Percentiles rank a stretch among this genome's conserved stretches.
Conservation (phyloP, 2,888 invertebrate species). For the Drosophila meridionalis region DNA sequence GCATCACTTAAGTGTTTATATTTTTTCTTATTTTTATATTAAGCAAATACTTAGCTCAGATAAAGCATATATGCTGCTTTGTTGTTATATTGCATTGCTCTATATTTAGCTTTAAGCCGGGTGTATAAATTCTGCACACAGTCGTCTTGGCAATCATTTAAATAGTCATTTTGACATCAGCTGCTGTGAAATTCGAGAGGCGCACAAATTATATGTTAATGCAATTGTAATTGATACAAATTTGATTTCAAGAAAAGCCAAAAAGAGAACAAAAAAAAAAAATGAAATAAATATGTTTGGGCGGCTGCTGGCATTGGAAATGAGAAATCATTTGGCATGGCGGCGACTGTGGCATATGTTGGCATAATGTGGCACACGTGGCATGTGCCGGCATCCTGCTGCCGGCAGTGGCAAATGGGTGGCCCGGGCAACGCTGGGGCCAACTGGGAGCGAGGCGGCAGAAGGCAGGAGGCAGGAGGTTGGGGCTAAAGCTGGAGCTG, state of each 20-base stretch:
- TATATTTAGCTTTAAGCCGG: neutral
- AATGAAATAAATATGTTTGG: constrained; percentile 51
- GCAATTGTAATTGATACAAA: constrained; percentile 82
- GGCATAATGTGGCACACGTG: constrained; percentile 66
- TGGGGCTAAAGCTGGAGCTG: constrained; percentile 11
- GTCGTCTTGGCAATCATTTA: constrained; percentile 42
- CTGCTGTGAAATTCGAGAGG: constrained; percentile 56
- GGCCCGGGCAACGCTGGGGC: constrained; percentile 7
- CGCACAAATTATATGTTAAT: constrained; percentile 78
- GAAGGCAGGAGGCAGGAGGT: neutral
- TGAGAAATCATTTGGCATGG: constrained; percentile 72
- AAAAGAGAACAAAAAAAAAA: constrained; percentile 22
- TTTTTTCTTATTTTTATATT: neutral
- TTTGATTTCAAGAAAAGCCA: constrained; percentile 70
- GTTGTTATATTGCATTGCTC: neutral
- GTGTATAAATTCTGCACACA: constrained; percentile 19
- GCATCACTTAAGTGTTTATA: neutral
- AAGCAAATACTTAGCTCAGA: neutral
- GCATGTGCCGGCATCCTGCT: constrained; percentile 27
- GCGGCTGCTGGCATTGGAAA: constrained; percentile 57
- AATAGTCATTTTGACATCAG: constrained; percentile 48
- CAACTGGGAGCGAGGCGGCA: neutral
- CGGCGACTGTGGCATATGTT: constrained; percentile 54
- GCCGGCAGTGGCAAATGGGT: constrained; percentile 48
- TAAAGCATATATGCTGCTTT: neutral